phyloP scores from a whole-genome alignment of 2,888 invertebrate species.

The Scaptomyza tumidula region DNA sequence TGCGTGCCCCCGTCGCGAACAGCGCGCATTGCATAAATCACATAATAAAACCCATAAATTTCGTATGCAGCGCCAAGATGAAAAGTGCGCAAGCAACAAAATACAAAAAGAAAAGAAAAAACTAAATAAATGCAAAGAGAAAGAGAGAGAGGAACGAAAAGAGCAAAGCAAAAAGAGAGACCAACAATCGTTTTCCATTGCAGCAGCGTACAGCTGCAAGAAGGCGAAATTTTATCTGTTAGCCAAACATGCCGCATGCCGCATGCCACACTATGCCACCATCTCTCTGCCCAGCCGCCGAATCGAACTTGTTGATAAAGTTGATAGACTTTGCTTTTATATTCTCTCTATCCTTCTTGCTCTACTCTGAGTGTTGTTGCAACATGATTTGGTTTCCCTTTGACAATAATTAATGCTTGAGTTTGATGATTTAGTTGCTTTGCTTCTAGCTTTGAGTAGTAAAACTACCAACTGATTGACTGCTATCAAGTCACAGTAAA shows the following conservation, averaged over 20 bases:
- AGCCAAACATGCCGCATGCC: conserved; percentile 36
- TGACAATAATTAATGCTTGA: conserved; percentile 46
- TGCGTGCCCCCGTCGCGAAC: conserved; percentile 61
- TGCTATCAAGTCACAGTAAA: background rate
- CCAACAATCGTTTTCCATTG: background rate
- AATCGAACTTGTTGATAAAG: conserved; percentile 42
- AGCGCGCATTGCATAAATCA: conserved; percentile 72
- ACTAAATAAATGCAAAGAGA: background rate
- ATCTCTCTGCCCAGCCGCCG: conserved; percentile 9
- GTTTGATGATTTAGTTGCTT: background rate
- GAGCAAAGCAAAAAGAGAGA: conserved; percentile 6
- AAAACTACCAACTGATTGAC: background rate
- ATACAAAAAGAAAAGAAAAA: conserved; percentile 5
- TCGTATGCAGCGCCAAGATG: conserved; percentile 69
- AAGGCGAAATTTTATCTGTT: conserved; percentile 18
- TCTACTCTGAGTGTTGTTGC: conserved; percentile 16
- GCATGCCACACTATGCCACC: conserved; percentile 19
- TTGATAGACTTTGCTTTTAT: background rate
- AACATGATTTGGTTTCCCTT: conserved; percentile 13
- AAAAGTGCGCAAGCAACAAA: conserved; percentile 42
- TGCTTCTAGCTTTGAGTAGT: background rate
- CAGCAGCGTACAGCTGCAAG: conserved; percentile 18
- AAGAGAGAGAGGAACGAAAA: background rate
- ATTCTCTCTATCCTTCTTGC: background rate
- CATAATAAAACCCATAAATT: conserved; percentile 80